phyloP scores from a whole-genome alignment of 1,140 invertebrate species.

The Whitmania pigra region DNA sequence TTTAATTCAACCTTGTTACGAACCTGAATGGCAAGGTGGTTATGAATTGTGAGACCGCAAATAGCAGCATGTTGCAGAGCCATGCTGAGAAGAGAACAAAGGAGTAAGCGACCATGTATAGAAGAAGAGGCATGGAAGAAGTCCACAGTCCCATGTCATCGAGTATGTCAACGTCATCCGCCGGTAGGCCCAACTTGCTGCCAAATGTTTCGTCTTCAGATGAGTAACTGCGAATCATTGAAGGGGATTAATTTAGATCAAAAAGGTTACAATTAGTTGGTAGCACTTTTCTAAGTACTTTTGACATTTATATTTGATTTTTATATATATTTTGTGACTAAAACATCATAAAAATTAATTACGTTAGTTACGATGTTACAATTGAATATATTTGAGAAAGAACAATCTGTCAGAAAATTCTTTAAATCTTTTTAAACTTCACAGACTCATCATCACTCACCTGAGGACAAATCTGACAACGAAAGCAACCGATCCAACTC shows the following conservation, averaged over 20 bases:
- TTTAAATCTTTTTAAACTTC: no score
- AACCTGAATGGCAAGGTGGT: neutral
- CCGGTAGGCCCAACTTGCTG: conserved; percentile 18
- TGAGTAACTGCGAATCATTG: conserved; percentile 18
- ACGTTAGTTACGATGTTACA: no score
- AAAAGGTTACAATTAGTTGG: no score
- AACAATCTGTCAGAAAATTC: no score
- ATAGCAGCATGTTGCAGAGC: conserved; percentile 13
- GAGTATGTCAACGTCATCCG: conserved; percentile 17
- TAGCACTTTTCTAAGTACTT: no score
- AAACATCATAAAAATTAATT: no score
- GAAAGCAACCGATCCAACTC: conserved; percentile 18
- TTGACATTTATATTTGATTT: no score
- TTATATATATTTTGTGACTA: neutral
- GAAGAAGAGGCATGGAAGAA: conserved; percentile 19
- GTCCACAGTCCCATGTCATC: conserved; percentile 16
- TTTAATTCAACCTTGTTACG: neutral
- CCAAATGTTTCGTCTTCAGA: conserved; percentile 19
- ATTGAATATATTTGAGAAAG: no score
- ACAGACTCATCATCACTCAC: neutral
- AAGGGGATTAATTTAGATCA: neutral
- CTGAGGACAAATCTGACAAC: conserved; percentile 21
- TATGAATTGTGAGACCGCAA: neutral
- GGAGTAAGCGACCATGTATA: conserved; percentile 19
- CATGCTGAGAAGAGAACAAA: conserved; percentile 9